Evolutionary conservation across 2,797 vertebrate species (phyloP), one percentile per base, ranked within the genome.

Genomic region (Scolopax rusticola): DNA sequence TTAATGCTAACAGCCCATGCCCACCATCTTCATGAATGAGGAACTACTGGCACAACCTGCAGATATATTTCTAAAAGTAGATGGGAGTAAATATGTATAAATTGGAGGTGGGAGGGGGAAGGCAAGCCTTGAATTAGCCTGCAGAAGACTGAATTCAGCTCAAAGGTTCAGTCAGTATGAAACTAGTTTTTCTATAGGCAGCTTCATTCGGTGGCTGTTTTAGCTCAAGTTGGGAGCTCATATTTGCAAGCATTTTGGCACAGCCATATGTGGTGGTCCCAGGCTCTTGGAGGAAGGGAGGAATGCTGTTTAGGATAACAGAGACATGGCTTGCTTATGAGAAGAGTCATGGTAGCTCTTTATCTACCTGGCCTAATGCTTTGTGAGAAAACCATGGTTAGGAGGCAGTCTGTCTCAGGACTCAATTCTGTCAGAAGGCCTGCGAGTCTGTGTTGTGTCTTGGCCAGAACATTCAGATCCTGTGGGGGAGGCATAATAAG

Each of bases 51-150:
- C 12, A 63, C 24, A 70, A 36, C 27, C 27, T 84, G 56, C 27
- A 78, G 47, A 23, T 48, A 17, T 0, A 1, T 80, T 74, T 61
- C 50, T 74, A 17, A 67, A 79, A 67, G 25, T 33, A 70, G 48
- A 59, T 16, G 43, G 70, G 10, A 57, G 17, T 11, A 87, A 50
- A 40, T 43, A 41, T 1, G 3, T 21, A 3, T 32, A 33, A 13
- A 20, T 3, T 23, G 24, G 4, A 12, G 7, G 11, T 27, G 3
- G 12, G 6, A 20, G 32, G 3, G 10, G 8, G 33, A 9, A 4
- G 40, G 18, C 4, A 36, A 48, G 3, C 43, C 24, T 61, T 51
- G 47, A 73, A 32, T 65, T 65, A 27, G 21, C 33, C n/a, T 86
- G 27, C 21, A 40, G 71, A 60, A 63, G 30, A 41, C 45, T 53